Conservation (phyloP, 1,140 invertebrate genomes). For the Agrypnia vestita region DNA sequence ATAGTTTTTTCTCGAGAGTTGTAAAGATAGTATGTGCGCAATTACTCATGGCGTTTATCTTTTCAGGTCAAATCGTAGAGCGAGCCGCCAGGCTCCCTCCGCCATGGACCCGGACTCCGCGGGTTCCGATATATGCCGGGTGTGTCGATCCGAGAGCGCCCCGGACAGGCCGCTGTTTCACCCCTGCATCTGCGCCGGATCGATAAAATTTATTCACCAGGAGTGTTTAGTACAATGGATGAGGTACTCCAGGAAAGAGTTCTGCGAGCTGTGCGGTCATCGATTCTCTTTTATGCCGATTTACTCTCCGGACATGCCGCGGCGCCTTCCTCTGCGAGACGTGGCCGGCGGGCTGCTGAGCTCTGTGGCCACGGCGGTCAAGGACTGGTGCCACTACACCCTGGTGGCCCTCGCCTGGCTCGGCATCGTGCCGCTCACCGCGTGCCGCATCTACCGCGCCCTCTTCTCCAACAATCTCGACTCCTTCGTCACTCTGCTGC, state of each 20-base stretch:
- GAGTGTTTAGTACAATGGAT: constrained; percentile 93
- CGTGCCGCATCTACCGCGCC: constrained; percentile 95
- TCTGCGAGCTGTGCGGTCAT: constrained; percentile 98
- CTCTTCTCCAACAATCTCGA: constrained; percentile 93
- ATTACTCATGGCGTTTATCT: constrained; percentile 38
- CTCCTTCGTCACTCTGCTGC: constrained; percentile 87
- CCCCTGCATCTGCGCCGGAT: constrained; percentile 98
- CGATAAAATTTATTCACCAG: constrained; percentile 99
- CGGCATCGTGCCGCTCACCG: constrained; percentile 96
- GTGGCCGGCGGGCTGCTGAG: constrained; percentile 91
- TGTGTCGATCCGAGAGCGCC: constrained; percentile 95
- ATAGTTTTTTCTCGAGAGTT: background rate
- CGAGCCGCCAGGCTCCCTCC: constrained; percentile 14
- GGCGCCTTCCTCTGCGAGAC: constrained; percentile 92
- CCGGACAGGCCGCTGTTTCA: constrained; percentile 90
- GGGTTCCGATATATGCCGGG: constrained; percentile 92
- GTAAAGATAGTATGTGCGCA: constrained; percentile 6
- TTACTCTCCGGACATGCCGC: constrained; percentile 99
- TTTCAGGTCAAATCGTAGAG: constrained; percentile 45
- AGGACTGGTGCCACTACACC: constrained; percentile 97
- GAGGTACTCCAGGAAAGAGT: constrained; percentile 97
- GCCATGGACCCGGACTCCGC: constrained; percentile 56
- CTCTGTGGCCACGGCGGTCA: constrained; percentile 91
- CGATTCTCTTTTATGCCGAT: constrained; percentile 99
- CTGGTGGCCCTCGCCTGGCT: constrained; percentile 97